Evolutionary conservation across 2,797 vertebrate species (phyloP), one percentile per base, ranked within the genome.

Genomic region (Periophthalmus magnuspinnatus): DNA sequence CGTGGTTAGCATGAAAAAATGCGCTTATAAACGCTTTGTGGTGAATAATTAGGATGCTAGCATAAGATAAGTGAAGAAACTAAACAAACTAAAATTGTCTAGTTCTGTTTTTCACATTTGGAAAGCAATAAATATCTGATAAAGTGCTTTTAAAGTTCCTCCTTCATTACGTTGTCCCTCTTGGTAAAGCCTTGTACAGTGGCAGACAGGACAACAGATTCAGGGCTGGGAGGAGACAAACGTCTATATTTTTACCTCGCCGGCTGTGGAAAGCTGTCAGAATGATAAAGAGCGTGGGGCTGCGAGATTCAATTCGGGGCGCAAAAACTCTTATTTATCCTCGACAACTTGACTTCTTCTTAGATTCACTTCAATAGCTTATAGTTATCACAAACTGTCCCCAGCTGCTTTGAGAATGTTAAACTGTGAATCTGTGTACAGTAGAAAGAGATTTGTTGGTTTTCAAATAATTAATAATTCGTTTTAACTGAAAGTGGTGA

Each of bases 381-480:
- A 68, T 28, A 66, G 19, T 66, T 62, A 10, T 68, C 0, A 14
- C 55, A 67, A 63, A 54, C 41, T 19, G 21, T 47, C 16, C 13
- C 7, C 14, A 22, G 32, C 62, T 47, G 62, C 41, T 47, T 6
- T 17, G 41, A 47, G 41, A 28, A 24, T 47, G 41, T 24, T 47
- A 48, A 48, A 48, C 41, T 47, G 21, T 48, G 22, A 64, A 24
- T 28, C 22, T 28, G 38, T 64, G 38, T 47, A 47, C 21, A 19
- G 2, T 2, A 64, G 19, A n/a, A 38, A 41, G 36, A 64, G 66
- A 72, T 77, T 55, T 57, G 67, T 67, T 16, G 50, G 78, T 80
- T 80, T 82, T 59, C 68, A 68, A 73, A 65, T 67, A 71, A 55
- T 67, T 67, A 71, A 57, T 67, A 69, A 74, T 71, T 21, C 63